Evolutionary conservation across 2,797 vertebrate genomes (phyloP), one percentile per base, ranked within the genome.

Genomic region (Karalla daura): DNA sequence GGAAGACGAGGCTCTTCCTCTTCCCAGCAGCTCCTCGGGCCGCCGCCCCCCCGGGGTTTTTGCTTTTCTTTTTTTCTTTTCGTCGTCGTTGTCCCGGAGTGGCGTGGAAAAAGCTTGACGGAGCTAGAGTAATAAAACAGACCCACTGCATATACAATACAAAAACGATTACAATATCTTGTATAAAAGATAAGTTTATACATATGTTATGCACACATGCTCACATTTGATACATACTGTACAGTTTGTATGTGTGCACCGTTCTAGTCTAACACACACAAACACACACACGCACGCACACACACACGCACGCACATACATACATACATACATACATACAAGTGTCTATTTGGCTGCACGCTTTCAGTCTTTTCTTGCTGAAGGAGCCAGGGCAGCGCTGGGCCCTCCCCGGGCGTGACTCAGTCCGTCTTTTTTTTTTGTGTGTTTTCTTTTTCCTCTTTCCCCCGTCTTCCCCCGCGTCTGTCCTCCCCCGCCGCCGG

Each of bases 121-220:
- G 33, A 78, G 63, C 35, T 63, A 63, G 72, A 61, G 80, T 87
- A 86, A 89, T 86, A 70, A 86, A 88, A 88, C 73, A 46, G 81
- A 90, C 80, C 79, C 85, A 89, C 90, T 84, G 88, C 90, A 84
- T 90, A 80, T 90, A 91, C 89, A 73, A 91, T 93, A 92, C 90
- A 93, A 93, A n/a, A 93, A 91, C 88, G 85, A 89, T 91, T 93
- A 93, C 92, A 90, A 89, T 91, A 91, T 91, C 87, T 92, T 85
- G 90, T 93, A 93, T 92, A 93, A 93, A 93, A 93, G 91, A 92
- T 92, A 93, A 86, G 87, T 93, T 91, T 93, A 88, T 93, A 91
- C 91, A 91, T 92, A 92, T 91, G 87, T 91, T n/a, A 88, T 74
- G 84, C 88, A 89, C 88, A 89, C 88, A 92, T 92, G 90, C 90